Evolutionary conservation across 2,113 vertebrate genomes (phyloP).

Genomic region (Gracilinanus agilis): DNA sequence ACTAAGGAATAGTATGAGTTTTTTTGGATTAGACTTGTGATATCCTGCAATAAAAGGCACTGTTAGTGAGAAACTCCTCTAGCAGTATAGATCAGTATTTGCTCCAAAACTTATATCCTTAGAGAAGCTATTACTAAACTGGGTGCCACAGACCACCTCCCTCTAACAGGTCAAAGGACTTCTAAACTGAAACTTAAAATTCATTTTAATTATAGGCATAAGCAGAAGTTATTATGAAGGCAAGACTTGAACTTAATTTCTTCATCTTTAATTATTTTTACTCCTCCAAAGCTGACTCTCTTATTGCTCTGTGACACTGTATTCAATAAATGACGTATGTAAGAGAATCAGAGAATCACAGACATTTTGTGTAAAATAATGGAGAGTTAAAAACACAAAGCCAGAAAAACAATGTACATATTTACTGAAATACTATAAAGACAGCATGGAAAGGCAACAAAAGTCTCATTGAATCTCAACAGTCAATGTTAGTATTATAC

Average conservation of each 20-base stretch:
- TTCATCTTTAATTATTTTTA: neutral
- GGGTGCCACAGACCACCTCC: neutral
- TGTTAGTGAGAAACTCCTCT: neutral
- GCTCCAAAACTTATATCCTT: neutral
- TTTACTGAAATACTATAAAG: neutral
- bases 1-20: neutral
- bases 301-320: neutral
- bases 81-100: neutral
- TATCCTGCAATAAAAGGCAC: neutral
- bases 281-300: neutral
- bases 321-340: neutral
- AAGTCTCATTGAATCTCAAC: neutral
- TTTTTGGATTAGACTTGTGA: neutral
- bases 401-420: neutral
- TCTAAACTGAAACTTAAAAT: neutral
- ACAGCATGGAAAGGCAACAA: neutral
- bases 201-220: neutral
- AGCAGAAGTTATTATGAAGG: neutral
- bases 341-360: neutral
- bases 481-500: neutral
- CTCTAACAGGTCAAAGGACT: neutral
- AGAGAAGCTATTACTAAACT: neutral
- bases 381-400: neutral
- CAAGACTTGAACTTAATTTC: neutral
- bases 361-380: neutral